Base-by-base conservation (phyloP, 1,140 invertebrate genomes). In the Papilio aristodemus region DNA sequence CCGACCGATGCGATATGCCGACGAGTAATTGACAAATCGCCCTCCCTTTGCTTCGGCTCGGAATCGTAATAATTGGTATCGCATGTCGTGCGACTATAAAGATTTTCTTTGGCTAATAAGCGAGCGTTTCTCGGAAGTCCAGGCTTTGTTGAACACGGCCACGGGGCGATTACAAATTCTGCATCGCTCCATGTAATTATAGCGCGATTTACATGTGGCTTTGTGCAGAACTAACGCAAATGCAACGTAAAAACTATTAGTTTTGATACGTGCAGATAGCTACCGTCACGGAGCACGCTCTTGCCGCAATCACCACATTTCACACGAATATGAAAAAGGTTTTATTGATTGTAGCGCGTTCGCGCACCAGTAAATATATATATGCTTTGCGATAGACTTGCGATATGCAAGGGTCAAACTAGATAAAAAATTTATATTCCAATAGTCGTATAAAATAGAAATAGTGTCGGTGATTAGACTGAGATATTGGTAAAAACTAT, bases 11-110 rank as follows among this genome's bases (percentile, higher is more conserved):
- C 74, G 82, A 86, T 86, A 89, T 79, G 78, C 78, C 79, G 76
- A 83, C 79, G 78, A 77, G 73, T 80, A 80, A 83, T 86, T 89
- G 86, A 89, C 86, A 89, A 87, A 89, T 84, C 79, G 79, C 76
- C 71, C 71, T 72, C 76, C 79, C 76, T 80, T 77, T 80, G 75
- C 71, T 70, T 70, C 70, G 64, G 58, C 69, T 39, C 57, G 38
- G 38, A 32, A 59, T 60, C 43, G 54, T n/a, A 60, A 77, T 75
- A 81, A 78, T 76, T 69, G 74, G 68, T 66, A 70, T 83, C 74
- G 82, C 80, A 84, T 75, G 80, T 71, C 75, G 75, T 74, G 67
- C 70, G 60, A 68, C 83, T 73, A 81, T 81, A 77, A 81, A 74
- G 62, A 72, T 74, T 74, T 71, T 64, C 63, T 46, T 67, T 71